Evolutionary conservation across 2,797 vertebrate genomes (phyloP), one percentile per base, ranked within the genome.

Genomic region (Pangasius macronema): DNA sequence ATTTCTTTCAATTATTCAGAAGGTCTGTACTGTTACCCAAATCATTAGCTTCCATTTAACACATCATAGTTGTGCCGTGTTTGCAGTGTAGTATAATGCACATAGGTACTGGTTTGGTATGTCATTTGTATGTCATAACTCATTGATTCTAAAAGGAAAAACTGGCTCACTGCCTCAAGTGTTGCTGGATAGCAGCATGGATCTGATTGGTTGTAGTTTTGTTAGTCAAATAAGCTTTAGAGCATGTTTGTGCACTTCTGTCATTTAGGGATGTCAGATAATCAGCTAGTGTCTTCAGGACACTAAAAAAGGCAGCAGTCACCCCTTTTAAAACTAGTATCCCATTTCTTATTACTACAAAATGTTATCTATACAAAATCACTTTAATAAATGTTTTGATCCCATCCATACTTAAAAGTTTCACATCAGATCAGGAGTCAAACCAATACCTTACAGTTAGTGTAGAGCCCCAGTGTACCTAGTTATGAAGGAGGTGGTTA

Each of bases 151-250:
- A 59, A 81, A 59, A 2, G 16, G 16, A 33, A 51, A 49, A 83
- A 3, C 42, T 39, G 39, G 36, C 39, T 30, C 9, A 49, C 61
- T 33, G 42, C n/a, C 27, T 83, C 42, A 10, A 3, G n/a, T 51
- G 63, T 49, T 67, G 46, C 20, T 82, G 42, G 61, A 42, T 33
- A 18, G 27, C 59, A 82, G 59, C 39, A n/a, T 82, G 14, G 22
- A 3, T 42, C 7, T 81, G 81, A 6, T 8, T 65, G 27, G 42
- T n/a, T 82, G 80, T 30, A 22, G 42, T 5, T 65, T 83, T 67
- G n/a, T 51, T 83, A 83, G 81, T 68, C 82, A 83, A 68, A 83
- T 83, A 68, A 83, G 18, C n/a, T 68, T 67, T 51, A 14, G 59
- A 9, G 27, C 39, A 49, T 3, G 39, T 82, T 65, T 49, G 42